Conservation (phyloP, 2,797 vertebrate species). For the Arnoldichthys spilopterus region DNA sequence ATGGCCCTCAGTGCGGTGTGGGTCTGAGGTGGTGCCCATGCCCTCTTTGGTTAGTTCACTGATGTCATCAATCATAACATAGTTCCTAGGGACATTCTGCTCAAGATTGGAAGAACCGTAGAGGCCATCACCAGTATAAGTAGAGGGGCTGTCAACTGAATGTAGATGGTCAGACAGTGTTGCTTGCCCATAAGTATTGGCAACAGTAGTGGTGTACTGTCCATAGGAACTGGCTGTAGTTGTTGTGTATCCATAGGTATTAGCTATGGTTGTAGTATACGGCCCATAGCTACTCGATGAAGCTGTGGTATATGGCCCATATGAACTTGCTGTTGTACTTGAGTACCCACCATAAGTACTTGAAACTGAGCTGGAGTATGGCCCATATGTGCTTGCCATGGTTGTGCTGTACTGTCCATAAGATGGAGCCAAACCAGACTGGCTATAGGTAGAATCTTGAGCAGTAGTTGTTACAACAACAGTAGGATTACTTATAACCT, state of each 20-base stretch:
- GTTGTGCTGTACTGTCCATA: constrained; percentile 78
- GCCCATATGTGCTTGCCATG: constrained; percentile 75
- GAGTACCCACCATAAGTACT: constrained; percentile 76
- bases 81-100: constrained; percentile 95
- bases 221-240: constrained; percentile 80
- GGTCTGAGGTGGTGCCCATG: constrained; percentile 79
- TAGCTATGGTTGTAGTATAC: constrained; percentile 78
- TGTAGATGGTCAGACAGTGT: constrained; percentile 73
- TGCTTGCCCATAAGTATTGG: constrained; percentile 80
- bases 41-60: constrained; percentile 97
- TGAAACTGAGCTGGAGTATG: constrained; percentile 73
- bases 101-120: constrained; percentile 89
- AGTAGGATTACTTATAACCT: constrained; percentile 86
- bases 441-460: constrained; percentile 82
- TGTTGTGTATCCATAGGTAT: constrained; percentile 78
- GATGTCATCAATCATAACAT: constrained; percentile 98
- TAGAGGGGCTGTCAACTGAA: constrained; percentile 81
- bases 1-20: constrained; percentile 80
- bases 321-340: constrained; percentile 71
- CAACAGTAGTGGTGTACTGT: constrained; percentile 76
- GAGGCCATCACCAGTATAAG: constrained; percentile 87
- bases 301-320: constrained; percentile 79
- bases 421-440: constrained; percentile 72
- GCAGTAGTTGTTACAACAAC: constrained; percentile 83
- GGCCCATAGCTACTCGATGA: constrained; percentile 76